Evolutionary conservation across 2,113 vertebrate genomes (phyloP).

Genomic region (Andinoacara biseriatus): DNA sequence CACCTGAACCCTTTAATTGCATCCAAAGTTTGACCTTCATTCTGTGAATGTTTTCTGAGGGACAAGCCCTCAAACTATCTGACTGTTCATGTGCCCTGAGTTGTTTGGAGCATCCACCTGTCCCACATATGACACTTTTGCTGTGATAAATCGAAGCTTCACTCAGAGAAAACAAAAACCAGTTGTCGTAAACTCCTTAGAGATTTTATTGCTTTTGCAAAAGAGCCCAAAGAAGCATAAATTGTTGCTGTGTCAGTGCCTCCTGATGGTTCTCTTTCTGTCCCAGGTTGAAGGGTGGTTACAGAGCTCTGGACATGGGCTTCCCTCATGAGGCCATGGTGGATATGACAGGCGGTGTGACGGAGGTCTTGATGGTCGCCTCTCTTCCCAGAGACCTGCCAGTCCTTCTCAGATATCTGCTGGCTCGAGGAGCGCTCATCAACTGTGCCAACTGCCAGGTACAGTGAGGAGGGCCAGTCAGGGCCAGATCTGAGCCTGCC

Average conservation of each 20-base stretch:
- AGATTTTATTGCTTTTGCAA: background rate
- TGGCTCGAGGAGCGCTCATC: slow-evolving; percentile 79
- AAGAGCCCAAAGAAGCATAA: too few species aligned
- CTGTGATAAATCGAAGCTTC: background rate
- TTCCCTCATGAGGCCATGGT: slow-evolving; percentile 83
- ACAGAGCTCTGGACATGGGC: slow-evolving; percentile 80
- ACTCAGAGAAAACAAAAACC: background rate
- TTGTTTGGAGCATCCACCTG: background rate
- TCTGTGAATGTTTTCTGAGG: background rate
- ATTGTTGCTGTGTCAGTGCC: too few species aligned
- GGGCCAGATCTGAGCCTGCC: background rate
- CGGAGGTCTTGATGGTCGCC: slow-evolving; percentile 66
- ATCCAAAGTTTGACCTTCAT: background rate
- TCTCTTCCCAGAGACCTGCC: slow-evolving; percentile 55
- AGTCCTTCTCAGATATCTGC: slow-evolving; percentile 57
- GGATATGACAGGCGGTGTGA: slow-evolving; percentile 80
- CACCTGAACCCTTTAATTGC: background rate
- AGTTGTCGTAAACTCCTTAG: background rate
- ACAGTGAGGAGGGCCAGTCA: background rate
- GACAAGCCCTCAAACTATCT: background rate
- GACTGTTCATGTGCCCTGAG: background rate
- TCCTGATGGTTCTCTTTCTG: background rate
- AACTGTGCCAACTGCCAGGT: slow-evolving; percentile 81
- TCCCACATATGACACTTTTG: background rate
- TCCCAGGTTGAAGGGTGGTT: slow-evolving; percentile 81